A percentile compares a stretch with the other conserved stretches of the same genome.
Conservation (phyloP, 2,113 vertebrate genomes). For the Pygoscelis antarcticus region DNA sequence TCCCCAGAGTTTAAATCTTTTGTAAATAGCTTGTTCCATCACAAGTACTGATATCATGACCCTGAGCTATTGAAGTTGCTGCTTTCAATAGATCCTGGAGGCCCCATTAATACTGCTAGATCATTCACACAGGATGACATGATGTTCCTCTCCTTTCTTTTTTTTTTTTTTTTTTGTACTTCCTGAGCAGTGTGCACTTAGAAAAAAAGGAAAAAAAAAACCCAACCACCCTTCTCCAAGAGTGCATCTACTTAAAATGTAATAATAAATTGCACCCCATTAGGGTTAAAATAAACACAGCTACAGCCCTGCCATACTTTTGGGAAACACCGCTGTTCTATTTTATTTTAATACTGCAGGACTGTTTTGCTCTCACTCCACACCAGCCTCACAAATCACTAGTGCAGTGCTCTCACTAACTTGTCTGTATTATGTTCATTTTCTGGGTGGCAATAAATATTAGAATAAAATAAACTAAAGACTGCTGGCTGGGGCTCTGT, state of each 20-base stretch:
- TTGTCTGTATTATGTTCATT: constrained; percentile 82
- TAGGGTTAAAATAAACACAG: constrained; percentile 54
- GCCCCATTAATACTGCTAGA: constrained; percentile 64
- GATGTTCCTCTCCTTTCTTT: neutral
- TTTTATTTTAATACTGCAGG: constrained; percentile 65
- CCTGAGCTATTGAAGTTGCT: constrained; percentile 70
- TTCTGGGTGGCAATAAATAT: constrained; percentile 86
- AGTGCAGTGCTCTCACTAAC: constrained; percentile 69
- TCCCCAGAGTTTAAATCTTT: constrained; percentile 70
- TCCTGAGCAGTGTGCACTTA: neutral
- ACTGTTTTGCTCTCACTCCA: constrained; percentile 69
- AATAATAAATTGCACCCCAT: constrained; percentile 56
- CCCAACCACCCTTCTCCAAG: neutral
- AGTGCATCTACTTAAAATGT: constrained; percentile 30
- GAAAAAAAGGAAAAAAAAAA: neutral
- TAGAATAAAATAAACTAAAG: constrained; percentile 85
- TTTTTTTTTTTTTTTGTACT: neutral
- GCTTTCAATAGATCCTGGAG: constrained; percentile 64
- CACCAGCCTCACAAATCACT: constrained; percentile 73
- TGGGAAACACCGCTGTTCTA: constrained; percentile 48
- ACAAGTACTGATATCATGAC: constrained; percentile 67
- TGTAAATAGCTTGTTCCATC: constrained; percentile 72
- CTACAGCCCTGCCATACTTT: constrained; percentile 52
- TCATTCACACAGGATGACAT: constrained; percentile 59
- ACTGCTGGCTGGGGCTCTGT: constrained; percentile 80